Base-by-base conservation (phyloP, 2,797 vertebrate genomes). In the Chelon labrosus region DNA sequence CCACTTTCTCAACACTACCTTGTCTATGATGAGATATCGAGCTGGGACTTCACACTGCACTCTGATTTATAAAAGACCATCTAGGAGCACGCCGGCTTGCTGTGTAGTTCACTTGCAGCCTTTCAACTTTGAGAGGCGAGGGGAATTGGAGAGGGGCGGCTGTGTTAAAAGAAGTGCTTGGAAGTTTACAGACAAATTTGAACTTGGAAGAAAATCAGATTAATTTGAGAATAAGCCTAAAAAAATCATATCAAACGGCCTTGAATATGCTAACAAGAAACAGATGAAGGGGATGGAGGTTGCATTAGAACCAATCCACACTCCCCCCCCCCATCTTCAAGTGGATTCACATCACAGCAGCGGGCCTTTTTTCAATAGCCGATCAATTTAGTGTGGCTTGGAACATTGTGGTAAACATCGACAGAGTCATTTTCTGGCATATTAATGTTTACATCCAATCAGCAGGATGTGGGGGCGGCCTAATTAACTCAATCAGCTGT, bases 381-480 rank as follows among this genome's bases (percentile, higher is more conserved):
- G 88, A 93, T 94, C 92, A 92, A 92, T 94, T 93, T 91, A 88
- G 81, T 73, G 51, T 52, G 70, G 70, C 86, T 80, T 51, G 31
- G 76, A 91, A 93, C 85, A 85, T 69, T 60, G 87, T 77, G 25
- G 90, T 89, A 92, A 94, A 92, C 92, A 93, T 92, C 77, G 84
- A 92, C 85, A 4, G 84, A 94, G 87, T 93, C 86, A 91, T 94
- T 94, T 94, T 94, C 91, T 88, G 89, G 82, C 91, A 92, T 94
- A 95, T 94, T 94, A 94, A 94, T 94, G 92, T 94, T 94, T 93
- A 93, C 91, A 94, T 93, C 91, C 91, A 93, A 94, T 94, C 93
- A 94, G 91, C 86, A 69, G 84, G 90, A 90, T 92, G 89, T 89
- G 85, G 90, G 82, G 80, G 81, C 71, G 25, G 88, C 76, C 83